Evolutionary conservation across 2,113 vertebrate species (phyloP), one percentile per base, ranked within the genome.

Genomic region (Pipra filicauda): DNA sequence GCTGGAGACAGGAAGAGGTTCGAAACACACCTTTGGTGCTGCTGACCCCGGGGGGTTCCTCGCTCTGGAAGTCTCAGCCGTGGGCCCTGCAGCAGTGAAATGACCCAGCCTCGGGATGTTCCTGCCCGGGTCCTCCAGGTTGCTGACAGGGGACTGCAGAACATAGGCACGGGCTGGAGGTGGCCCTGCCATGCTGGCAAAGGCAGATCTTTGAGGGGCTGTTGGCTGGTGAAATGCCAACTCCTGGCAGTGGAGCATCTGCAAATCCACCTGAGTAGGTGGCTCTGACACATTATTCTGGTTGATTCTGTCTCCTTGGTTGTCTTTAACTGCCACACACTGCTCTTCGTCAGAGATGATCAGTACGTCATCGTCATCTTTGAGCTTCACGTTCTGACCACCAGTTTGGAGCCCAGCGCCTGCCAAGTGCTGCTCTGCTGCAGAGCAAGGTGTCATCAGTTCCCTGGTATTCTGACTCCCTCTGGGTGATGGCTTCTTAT

Each of bases 321-420:
- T 2, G 6, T 67, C 35, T 41, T 58, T 62, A 76, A 43, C 46
- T 15, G 27, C 18, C 5, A 21, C 3, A 26, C 6, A 5, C 37
- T 46, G n/a, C 3, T 78, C 30, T 17, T 91, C 78, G 54, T 73
- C 81, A 73, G 54, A 72, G 43, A 86, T 37, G 31, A 85, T 65
- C 11, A 55, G 28, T 9, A 37, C 5, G 4, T 59, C 46, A 5
- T 89, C 3, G 0, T 16, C 11, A 26, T 11, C 46, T 70, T 88
- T 19, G 0, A 27, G 37, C 30, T 73, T 82, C 35, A 73, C 0
- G 2, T 59, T 26, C 11, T 3, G 9, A 6, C 33, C 7, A 2
- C 13, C 23, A 13, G 15, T 5, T 41, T 20, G 79, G 84, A 35
- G n/a, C 46, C 26, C 55, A 67, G 31, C 20, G 3, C 3, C 0